Evolutionary conservation across 2,113 vertebrate species (phyloP), one percentile per base, ranked within the genome.

Genomic region (Carettochelys insculpta): DNA sequence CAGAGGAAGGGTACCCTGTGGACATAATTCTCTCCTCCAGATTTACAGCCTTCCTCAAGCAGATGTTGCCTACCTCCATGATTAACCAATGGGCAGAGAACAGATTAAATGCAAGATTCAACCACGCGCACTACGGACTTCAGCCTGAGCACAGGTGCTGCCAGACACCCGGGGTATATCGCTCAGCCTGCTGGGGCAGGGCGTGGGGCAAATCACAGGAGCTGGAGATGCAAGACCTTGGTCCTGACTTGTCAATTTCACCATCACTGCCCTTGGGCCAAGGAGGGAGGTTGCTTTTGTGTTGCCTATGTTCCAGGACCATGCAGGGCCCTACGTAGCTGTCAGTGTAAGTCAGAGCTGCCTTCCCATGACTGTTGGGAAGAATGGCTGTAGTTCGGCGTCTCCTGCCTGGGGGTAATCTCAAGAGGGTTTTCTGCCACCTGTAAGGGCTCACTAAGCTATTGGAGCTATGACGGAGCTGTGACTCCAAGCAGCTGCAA

Each of bases 121-220:
- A 98, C 96, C 98, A 99, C 88, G 68, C 87, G 0, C 92, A 96
- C n/a, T 99, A 98, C 0, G 97, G 98, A 56, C 96, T 99, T 77
- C 97, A 97, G 95, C 98, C 98, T 82, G 95, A 80, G 38, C 97
- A 99, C 96, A 98, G 98, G 98, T 99, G 89, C 82, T 68, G 47
- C 10, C 19, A 84, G 87, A 86, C 31, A 61, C 13, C 41, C 43
- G 16, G 27, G 5, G 43, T 14, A 2, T 10, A 80, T 31, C 34
- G 24, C 48, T 45, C n/a, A 81, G 25, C 34, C 54, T 24, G 43
- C n/a, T 29, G 56, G 56, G 56, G 48, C 24, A 43, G 61, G 41
- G 43, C 29, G n/a, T n/a, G n/a, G n/a, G 82, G 27, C 31, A 34
- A 76, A 76, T 84, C 22, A 5, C 22, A 22, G 34, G n/a, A 20